Evolutionary conservation across 1,140 invertebrate species (phyloP).

Genomic region (Drosophila navojoa): DNA sequence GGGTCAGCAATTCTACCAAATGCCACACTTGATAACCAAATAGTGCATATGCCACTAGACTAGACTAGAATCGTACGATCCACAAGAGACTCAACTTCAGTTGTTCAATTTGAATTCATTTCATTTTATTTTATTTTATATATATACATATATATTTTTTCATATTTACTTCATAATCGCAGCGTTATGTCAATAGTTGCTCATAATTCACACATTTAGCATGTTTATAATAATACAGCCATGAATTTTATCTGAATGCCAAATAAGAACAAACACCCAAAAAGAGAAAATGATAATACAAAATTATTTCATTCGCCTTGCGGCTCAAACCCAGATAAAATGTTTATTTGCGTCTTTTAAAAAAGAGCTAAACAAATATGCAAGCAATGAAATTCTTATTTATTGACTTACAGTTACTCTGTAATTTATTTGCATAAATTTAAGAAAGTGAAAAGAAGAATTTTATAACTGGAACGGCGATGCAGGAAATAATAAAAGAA

Average conservation of each 20-base stretch:
- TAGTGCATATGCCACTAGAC: slow-evolving; percentile 3
- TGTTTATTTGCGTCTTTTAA: slow-evolving; percentile 15
- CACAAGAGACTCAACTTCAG: slow-evolving; percentile 7
- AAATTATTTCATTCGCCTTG: slow-evolving; percentile 23
- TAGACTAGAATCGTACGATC: slow-evolving; percentile 14
- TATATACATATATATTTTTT: not conserved
- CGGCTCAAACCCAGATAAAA: slow-evolving; percentile 24
- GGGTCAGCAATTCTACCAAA: slow-evolving; percentile 59
- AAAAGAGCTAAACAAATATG: not conserved
- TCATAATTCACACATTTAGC: slow-evolving; percentile 23
- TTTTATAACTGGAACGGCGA: too few species aligned
- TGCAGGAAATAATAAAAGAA: too few species aligned
- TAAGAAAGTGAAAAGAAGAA: too few species aligned
- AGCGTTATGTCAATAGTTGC: slow-evolving; percentile 11
- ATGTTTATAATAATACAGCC: slow-evolving; percentile 5
- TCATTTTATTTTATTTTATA: too few species aligned
- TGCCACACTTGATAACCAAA: slow-evolving; percentile 37
- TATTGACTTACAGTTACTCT: slow-evolving; percentile 19
- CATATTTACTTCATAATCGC: not conserved
- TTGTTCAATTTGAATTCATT: not conserved
- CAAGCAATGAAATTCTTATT: not conserved
- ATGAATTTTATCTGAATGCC: slow-evolving; percentile 27
- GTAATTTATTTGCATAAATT: not conserved
- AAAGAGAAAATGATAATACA: not conserved
- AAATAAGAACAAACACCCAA: slow-evolving; percentile 25